phyloP scores from a whole-genome alignment of 2,888 invertebrate genomes.

The Malachius bipustulatus region DNA sequence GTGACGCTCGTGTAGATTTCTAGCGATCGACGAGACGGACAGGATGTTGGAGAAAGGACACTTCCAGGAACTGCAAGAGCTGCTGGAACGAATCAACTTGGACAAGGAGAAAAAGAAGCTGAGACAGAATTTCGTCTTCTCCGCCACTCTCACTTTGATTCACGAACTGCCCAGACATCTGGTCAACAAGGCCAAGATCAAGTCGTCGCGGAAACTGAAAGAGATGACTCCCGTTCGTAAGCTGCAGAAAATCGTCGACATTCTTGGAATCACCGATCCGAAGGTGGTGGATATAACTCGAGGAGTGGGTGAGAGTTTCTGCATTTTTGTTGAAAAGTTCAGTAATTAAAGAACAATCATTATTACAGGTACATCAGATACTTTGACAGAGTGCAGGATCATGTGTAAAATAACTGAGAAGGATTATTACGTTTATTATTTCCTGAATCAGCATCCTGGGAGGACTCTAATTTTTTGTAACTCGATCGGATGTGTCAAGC shows the following conservation, averaged over 20 bases:
- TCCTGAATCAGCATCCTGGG: conserved; percentile 72
- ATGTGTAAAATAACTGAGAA: conserved; percentile 68
- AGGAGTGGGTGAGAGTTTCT: conserved; percentile 49
- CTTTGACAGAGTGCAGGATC: conserved; percentile 74
- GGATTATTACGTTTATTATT: conserved; percentile 87
- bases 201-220: conserved; percentile 41
- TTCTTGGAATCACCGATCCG: conserved; percentile 75
- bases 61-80: conserved; percentile 77
- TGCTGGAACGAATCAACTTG: conserved; percentile 69
- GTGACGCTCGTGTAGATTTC: conserved; percentile 45
- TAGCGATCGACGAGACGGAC: conserved; percentile 97
- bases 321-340: too few relatives aligned
- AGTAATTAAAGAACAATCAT: too few relatives aligned
- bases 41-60: conserved; percentile 95
- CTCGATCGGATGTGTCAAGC: conserved; percentile 85
- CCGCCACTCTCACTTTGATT: conserved; percentile 88
- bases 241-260: conserved; percentile 61
- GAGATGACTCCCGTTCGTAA: conserved; percentile 64
- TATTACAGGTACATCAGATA: conserved; percentile 64
- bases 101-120: conserved; percentile 46
- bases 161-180: conserved; percentile 73
- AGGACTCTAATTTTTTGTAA: conserved; percentile 89
- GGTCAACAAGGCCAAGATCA: conserved; percentile 43
- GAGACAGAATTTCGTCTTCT: conserved; percentile 93
- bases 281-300: conserved; percentile 89